Evolutionary conservation across 2,888 invertebrate genomes (phyloP).

Genomic region (Phortica magna): DNA sequence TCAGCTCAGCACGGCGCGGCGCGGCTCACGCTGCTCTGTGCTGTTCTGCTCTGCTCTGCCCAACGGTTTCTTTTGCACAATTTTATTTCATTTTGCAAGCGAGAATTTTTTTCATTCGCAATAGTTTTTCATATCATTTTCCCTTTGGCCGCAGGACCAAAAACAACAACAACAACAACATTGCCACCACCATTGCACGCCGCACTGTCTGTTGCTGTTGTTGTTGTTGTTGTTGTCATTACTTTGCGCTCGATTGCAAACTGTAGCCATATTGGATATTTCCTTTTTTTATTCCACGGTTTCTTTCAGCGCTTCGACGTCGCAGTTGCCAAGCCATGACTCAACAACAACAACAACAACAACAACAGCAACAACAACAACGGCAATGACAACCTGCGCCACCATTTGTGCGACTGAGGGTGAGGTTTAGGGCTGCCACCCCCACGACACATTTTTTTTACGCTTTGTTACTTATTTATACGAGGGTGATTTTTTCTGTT

Average conservation of each 20-base stretch:
- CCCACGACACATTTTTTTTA: conserved; percentile 26
- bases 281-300: conserved; percentile 37
- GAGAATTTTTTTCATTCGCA: conserved; percentile 23
- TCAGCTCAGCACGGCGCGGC: neutral
- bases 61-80: conserved; percentile 25
- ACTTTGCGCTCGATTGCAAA: conserved; percentile 60
- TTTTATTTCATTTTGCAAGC: conserved; percentile 17
- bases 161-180: neutral
- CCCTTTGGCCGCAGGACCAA: neutral
- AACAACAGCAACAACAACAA: conserved; percentile 21
- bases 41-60: conserved; percentile 32
- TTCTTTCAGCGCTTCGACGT: conserved; percentile 7
- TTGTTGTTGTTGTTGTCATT: conserved; percentile 39
- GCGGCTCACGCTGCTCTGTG: neutral
- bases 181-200: neutral
- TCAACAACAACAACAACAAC: conserved; percentile 24
- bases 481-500: conserved; percentile 48
- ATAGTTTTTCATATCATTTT: conserved; percentile 32
- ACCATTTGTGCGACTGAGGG: neutral
- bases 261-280: conserved; percentile 73
- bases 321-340: conserved; percentile 9
- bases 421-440: conserved; percentile 21
- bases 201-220: conserved; percentile 30
- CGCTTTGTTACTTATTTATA: conserved; percentile 13
- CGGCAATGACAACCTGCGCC: neutral